A percentile compares a stretch with the other conserved stretches of the same genome.
Evolutionary conservation across 1,140 invertebrate genomes (phyloP).

Genomic region (Tigriopus japonicus): DNA sequence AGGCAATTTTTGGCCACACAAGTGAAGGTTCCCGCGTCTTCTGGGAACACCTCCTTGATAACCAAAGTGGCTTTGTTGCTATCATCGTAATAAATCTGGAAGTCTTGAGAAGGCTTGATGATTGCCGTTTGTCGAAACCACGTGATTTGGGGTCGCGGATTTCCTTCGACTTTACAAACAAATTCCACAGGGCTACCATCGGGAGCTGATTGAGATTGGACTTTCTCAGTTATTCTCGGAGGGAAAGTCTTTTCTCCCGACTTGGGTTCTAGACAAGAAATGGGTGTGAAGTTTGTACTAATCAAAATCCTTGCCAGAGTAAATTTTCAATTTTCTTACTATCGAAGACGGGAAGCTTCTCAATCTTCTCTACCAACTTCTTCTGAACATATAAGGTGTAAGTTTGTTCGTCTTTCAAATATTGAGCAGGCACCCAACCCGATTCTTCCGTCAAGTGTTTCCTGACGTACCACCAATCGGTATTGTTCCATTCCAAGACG

Average conservation of each 20-base stretch:
- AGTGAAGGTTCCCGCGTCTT: constrained; percentile 89
- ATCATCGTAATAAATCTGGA: constrained; percentile 64
- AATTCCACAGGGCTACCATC: constrained; percentile 76
- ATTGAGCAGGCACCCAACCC: constrained; percentile 75
- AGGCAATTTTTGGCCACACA: constrained; percentile 87
- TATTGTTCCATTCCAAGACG: constrained; percentile 33
- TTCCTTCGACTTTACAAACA: constrained; percentile 70
- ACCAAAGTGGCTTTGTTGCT: constrained; percentile 68
- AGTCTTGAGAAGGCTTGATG: constrained; percentile 70
- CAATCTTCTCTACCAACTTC: constrained; percentile 72
- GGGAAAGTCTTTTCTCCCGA: constrained; percentile 52
- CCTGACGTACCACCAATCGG: constrained; percentile 52
- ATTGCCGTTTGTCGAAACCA: constrained; percentile 86
- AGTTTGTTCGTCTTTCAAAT: constrained; percentile 55
- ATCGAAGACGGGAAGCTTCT: constrained; percentile 73
- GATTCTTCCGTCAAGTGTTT: constrained; percentile 74
- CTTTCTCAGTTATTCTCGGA: constrained; percentile 63
- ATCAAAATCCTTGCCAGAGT: background rate
- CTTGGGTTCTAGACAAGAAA: constrained; percentile 41
- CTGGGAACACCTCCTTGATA: constrained; percentile 85
- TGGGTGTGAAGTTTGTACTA: background rate
- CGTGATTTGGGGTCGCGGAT: constrained; percentile 71
- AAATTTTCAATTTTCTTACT: constrained; percentile 39
- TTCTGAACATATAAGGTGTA: constrained; percentile 64
- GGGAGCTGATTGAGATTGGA: constrained; percentile 55